phyloP scores from a whole-genome alignment of 2,797 vertebrate species.

The Hyperoplus immaculatus region DNA sequence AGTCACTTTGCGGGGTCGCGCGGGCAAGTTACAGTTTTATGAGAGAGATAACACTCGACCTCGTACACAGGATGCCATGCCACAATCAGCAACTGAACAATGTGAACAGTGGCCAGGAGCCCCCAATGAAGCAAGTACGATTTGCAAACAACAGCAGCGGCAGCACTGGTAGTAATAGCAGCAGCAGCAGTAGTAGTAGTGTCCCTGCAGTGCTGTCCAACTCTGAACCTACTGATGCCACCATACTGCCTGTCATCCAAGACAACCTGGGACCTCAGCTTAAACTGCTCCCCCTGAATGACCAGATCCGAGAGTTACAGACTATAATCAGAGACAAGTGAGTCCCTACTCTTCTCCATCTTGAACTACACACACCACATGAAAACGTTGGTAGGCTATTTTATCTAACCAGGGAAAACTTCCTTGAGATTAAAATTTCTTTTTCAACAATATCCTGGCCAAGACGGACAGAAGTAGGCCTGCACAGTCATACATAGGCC shows the following conservation, averaged over 20 bases:
- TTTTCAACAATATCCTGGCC: no score
- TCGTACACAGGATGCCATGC: conserved; percentile 85
- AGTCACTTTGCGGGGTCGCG: conserved; percentile 30
- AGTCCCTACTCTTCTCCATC: conserved; percentile 64
- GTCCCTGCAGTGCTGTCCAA: conserved; percentile 56
- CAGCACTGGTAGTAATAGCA: background rate
- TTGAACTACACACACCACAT: background rate
- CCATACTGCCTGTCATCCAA: conserved; percentile 51
- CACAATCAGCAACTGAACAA: conserved; percentile 85
- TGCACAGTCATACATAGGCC: no score
- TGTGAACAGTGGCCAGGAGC: conserved; percentile 78
- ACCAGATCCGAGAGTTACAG: conserved; percentile 95
- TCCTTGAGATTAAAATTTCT: no score
- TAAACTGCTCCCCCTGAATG: conserved; percentile 92
- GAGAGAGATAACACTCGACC: background rate
- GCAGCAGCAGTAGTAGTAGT: background rate
- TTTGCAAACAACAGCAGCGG: conserved; percentile 74
- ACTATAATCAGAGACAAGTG: conserved; percentile 96
- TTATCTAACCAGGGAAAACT: no score
- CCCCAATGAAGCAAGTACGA: conserved; percentile 79
- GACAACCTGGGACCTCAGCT: conserved; percentile 86
- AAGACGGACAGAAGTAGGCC: no score
- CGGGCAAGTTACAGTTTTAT: background rate
- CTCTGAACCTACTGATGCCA: conserved; percentile 54
- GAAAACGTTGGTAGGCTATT: no score